A percentile compares a stretch with the other conserved stretches of the same genome.
Conservation (phyloP, 2,113 vertebrate species). For the Sander lucioperca region DNA sequence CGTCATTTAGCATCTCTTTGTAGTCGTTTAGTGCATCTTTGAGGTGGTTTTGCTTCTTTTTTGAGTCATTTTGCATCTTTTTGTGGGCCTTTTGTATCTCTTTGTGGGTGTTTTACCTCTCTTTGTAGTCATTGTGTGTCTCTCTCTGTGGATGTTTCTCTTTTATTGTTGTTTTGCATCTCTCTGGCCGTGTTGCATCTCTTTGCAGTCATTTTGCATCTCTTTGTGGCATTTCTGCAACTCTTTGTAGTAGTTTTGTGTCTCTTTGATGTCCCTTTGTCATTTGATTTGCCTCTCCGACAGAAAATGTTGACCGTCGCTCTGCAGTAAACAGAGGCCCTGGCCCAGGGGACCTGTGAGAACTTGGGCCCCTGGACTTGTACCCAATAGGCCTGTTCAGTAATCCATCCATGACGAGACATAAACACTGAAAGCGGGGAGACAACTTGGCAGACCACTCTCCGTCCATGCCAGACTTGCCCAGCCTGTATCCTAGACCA, state of each 20-base stretch:
- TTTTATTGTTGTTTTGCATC: not conserved
- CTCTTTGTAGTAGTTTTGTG: not conserved
- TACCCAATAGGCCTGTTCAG: not conserved
- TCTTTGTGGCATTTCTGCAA: not conserved
- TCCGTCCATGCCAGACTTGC: constrained; percentile 6
- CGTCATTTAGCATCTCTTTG: not conserved
- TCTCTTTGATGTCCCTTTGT: not conserved
- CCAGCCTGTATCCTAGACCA: not conserved
- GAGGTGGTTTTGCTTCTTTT: not conserved
- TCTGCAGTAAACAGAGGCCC: not conserved
- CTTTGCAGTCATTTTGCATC: not conserved
- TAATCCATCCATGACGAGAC: constrained; percentile 22
- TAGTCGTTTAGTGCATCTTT: not conserved
- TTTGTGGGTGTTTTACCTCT: too few relatives aligned
- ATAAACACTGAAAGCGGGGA: constrained; percentile 32
- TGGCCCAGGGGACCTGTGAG: not conserved
- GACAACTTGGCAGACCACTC: constrained; percentile 26
- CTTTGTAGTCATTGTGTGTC: too few relatives aligned
- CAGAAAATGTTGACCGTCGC: not conserved
- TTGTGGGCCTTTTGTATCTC: not conserved
- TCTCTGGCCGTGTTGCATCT: not conserved
- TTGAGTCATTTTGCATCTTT: not conserved
- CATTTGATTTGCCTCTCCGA: not conserved
- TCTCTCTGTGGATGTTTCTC: not conserved
- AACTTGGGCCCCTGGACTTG: not conserved